Base-by-base conservation (phyloP, 2,113 vertebrate genomes). In the Formicarius rufipectus region DNA sequence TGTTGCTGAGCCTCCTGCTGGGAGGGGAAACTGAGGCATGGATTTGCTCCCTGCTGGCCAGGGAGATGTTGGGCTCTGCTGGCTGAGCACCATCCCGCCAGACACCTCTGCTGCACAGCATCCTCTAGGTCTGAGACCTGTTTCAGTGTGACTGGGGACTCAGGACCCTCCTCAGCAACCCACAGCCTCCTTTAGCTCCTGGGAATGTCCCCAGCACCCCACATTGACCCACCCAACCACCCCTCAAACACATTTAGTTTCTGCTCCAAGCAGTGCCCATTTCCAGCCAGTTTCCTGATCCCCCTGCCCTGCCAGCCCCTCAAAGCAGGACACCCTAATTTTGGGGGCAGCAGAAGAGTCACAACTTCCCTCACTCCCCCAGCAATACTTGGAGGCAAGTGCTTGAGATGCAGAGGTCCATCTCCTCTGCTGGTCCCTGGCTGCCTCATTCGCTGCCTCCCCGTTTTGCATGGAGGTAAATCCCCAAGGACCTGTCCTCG, bases 181-280 rank as follows among this genome's bases (percentile, higher is more conserved):
- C 8, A 1, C 44, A 89, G 44, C 33, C 21, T 47, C 49, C 35
- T 39, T 24, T 39, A 68, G 22, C 39, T 62, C 40, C 0, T 2
- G 27, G 23, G 75, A 45, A 45, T 16, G 33, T 28, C 10, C 14
- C 24, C 37, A 21, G 23, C 1, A 40, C 11, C 40, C 42, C 58
- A 23, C 18, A 39, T 37, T 52, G 63, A 91, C 19, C 30, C 7
- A n/a, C 6, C 22, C 71, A 68, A 21, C 2, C 1, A 37, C 21
- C 50, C 73, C 33, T 25, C 37, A 53, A 53, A 50, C 25, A n/a
- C 0, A 0, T 14, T 0, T 22, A 13, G 30, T 53, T 35, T 45
- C 77, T 59, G 42, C 25, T 67, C 22, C 5, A 1, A 40, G 30
- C 47, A 80, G 17, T 31, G 58, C 2, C 58, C 58, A 9, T 39